Percentiles rank a stretch among this genome's conserved stretches.
These are phyloP conservation scores for Aproaerema taeniolella DNA, from an alignment of 2,888 invertebrate genomes.

Conservation along the genomic window DNA sequence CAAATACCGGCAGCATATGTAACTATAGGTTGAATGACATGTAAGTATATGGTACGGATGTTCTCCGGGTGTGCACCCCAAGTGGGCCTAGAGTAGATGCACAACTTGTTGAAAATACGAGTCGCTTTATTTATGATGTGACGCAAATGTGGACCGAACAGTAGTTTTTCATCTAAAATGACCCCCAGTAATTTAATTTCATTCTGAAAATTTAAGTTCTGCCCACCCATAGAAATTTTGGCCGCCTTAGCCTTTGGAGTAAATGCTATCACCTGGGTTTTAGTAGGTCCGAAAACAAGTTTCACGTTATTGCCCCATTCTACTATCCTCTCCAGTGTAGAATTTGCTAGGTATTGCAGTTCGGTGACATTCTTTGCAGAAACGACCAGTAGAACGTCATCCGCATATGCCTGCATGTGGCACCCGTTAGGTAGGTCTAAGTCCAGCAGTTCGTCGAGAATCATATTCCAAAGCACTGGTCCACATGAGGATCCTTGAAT, in stretches of 20 bases:
- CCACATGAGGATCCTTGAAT: constrained; percentile 10
- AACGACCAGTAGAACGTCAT: constrained; percentile 11
- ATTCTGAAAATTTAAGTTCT: neutral
- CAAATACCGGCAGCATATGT: constrained; percentile 19
- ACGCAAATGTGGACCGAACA: constrained; percentile 6
- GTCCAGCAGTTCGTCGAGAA: constrained; percentile 16
- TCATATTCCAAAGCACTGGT: constrained; percentile 18
- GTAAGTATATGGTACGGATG: constrained; percentile 12
- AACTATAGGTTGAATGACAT: constrained; percentile 21
- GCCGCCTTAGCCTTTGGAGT: neutral
- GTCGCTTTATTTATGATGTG: constrained; percentile 4
- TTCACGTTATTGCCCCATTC: constrained; percentile 1
- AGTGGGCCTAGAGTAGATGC: constrained; percentile 5
- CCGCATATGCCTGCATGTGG: constrained; percentile 14
- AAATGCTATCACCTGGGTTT: neutral
- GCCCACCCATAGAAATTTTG: neutral
- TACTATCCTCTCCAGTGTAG: neutral
- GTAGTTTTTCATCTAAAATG: constrained; percentile 8
- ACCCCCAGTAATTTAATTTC: constrained; percentile 7
- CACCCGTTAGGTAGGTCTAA: constrained; percentile 1
- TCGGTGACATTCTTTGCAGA: neutral
- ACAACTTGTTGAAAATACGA: constrained; percentile 9
- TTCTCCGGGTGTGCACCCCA: constrained; percentile 15
- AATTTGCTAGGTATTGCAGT: neutral
- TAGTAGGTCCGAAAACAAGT: neutral